Evolutionary conservation across 2,797 vertebrate genomes (phyloP).

Genomic region (Molossus molossus): DNA sequence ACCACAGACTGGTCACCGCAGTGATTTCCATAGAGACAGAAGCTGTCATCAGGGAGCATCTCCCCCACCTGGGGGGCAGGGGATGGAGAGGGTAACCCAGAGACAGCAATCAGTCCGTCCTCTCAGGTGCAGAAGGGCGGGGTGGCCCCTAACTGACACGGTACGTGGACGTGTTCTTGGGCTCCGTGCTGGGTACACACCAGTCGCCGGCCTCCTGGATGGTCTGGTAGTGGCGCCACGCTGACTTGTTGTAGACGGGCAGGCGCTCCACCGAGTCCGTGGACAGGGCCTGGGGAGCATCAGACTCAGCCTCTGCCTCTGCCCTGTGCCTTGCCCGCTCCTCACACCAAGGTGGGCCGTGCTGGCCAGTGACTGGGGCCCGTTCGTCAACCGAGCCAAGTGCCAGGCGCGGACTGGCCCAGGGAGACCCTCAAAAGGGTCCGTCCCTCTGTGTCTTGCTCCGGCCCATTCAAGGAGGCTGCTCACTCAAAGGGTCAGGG

Average conservation of each 20-base stretch:
- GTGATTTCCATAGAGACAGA: constrained; percentile 60
- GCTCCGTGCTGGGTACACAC: constrained; percentile 97
- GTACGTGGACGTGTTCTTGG: constrained; percentile 94
- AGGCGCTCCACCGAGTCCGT: constrained; percentile 97
- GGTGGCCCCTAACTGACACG: constrained; percentile 87
- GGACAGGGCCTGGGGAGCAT: constrained; percentile 93
- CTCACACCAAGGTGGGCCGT: not conserved
- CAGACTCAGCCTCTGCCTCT: not conserved
- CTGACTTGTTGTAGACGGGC: constrained; percentile 97
- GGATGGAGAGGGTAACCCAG: constrained; percentile 29
- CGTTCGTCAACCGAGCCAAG: not conserved
- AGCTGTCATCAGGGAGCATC: constrained; percentile 44
- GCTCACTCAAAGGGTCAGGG: not conserved
- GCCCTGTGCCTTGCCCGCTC: rapidly evolving
- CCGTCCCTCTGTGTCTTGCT: not conserved
- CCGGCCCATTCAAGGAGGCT: not conserved
- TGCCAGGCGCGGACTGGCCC: not conserved
- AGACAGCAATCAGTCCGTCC: constrained; percentile 8
- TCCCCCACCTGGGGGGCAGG: not conserved
- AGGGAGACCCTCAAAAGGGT: not conserved
- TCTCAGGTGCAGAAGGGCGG: not conserved
- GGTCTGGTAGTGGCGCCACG: constrained; percentile 96
- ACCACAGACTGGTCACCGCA: not conserved
- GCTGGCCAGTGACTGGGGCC: not conserved
- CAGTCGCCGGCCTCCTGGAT: constrained; percentile 96